Evolutionary conservation across 2,113 vertebrate genomes (phyloP), one percentile per base, ranked within the genome.

Genomic region (Hemicordylus capensis): DNA sequence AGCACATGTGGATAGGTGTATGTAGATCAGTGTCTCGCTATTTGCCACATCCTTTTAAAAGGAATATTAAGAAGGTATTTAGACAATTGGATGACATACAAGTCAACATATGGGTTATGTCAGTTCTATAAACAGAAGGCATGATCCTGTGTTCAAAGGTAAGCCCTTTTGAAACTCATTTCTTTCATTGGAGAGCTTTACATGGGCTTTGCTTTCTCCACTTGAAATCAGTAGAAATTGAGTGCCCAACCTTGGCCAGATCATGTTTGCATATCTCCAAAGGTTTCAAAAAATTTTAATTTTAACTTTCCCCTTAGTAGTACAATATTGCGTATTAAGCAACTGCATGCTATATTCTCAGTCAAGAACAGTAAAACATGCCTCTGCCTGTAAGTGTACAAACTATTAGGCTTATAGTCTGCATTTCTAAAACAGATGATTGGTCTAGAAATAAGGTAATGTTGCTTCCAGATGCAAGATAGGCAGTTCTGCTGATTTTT

Each of bases 41-140:
- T 0, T 75, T 91, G 83, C 39, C 67, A 28, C 54, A 39, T 58
- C 8, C 79, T 51, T 12, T 90, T 76, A 74, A n/a, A n/a, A n/a
- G 20, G 42, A 67, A 80, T 86, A 22, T 42, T 48, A 80, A 19
- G 6, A 24, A 85, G 80, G 22, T 75, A 56, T 44, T 85, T 76
- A 75, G 37, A 67, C 17, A 5, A 26, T 61, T 85, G 37, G 28
- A 8, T 12, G 74, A 77, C 4, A 11, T 42, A 19, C 76, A 20
- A 26, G 12, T n/a, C 14, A 26, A 6, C 19, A 4, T 7, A 8
- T 44, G 20, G 48, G 58, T 17, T 46, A n/a, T 10, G 37, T 24
- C 31, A 12, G 1, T 81, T 56, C 48, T 42, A 56, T 24, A 56
- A 31, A 81, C 69, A 34, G 28, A 42, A 19, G 19, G 6, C 34